Base-by-base conservation (phyloP, 2,888 invertebrate genomes). In the Bursaphelenchus okinawaensis region DNA sequence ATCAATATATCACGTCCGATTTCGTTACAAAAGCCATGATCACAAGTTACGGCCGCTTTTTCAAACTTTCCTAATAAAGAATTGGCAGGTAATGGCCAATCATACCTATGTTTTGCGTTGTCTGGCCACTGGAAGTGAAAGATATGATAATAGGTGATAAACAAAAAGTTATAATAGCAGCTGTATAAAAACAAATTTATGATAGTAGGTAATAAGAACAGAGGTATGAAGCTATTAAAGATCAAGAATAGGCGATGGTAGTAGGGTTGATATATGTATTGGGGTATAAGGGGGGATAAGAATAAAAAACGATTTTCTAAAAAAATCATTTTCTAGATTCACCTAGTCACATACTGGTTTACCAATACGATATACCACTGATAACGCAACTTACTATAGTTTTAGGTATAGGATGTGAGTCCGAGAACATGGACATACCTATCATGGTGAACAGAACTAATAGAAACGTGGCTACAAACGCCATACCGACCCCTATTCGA, bases 1-100 rank as follows among this genome's bases (percentile, higher is more conserved):
- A 87, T 83, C 60, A 93, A 84, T 75, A 92, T 89, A 8, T 86
- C 83, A 55, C 89, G 66, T 4, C 71, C 71, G 28, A 71, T 73
- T 62, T 72, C 72, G 59, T 51, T 65, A 50, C 60, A 59, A 26
- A 27, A 40, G 1, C 60, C 76, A 56, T 83, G 75, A 66, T 84
- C 83, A 12, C 82, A 75, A 6, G 81, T 78, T 27, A 80, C 58
- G 1, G 81, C 81, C 4, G 78, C 79, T 40, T 73, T 73, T 22
- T 66, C 65, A 62, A 79, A 81, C 22, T 66, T 66, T 22, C 73
- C 71, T 62, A 79, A 65, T 19, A 77, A 63, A 20, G 74, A 70
- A 40, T 68, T 67, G 8, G 80, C 76, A 7, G 80, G 78, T 4
- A 68, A 63, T 1, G 79, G 74, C 80, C 80, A 80, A 7, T 70